phyloP scores from a whole-genome alignment of 2,797 vertebrate species.

The Pyrocephalus nanus region DNA sequence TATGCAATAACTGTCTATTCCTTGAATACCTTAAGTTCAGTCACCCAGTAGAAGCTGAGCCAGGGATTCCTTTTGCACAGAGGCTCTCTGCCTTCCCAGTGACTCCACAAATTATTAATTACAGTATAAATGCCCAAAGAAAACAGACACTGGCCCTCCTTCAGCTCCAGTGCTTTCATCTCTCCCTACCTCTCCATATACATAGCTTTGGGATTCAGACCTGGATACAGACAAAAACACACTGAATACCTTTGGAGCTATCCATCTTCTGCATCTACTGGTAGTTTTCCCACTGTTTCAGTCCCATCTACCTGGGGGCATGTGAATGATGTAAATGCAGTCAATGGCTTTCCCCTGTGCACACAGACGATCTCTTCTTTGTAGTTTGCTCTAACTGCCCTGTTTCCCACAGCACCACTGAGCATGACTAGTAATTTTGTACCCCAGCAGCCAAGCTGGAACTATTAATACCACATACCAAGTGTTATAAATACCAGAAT shows the following conservation, averaged over 20 bases:
- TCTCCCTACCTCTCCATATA: background rate
- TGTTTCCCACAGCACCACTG: background rate
- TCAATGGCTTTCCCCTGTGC: background rate
- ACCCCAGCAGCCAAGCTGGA: background rate
- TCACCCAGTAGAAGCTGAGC: background rate
- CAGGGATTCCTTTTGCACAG: background rate
- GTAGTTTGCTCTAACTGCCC: background rate
- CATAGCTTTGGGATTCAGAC: background rate
- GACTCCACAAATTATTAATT: background rate
- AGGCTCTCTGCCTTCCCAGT: background rate
- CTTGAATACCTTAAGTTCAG: background rate
- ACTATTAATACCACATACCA: background rate
- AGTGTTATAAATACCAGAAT: background rate
- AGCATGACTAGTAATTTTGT: background rate
- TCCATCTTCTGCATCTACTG: background rate
- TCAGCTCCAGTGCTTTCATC: background rate
- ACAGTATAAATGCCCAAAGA: background rate
- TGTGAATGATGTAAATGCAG: background rate
- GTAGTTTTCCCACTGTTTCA: background rate
- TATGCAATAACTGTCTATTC: background rate
- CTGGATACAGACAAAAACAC: background rate
- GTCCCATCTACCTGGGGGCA: background rate
- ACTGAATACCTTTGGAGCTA: background rate
- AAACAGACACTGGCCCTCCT: background rate
- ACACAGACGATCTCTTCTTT: background rate